Evolutionary conservation across 2,797 vertebrate genomes (phyloP).

Genomic region (Phalloptychus januarius): DNA sequence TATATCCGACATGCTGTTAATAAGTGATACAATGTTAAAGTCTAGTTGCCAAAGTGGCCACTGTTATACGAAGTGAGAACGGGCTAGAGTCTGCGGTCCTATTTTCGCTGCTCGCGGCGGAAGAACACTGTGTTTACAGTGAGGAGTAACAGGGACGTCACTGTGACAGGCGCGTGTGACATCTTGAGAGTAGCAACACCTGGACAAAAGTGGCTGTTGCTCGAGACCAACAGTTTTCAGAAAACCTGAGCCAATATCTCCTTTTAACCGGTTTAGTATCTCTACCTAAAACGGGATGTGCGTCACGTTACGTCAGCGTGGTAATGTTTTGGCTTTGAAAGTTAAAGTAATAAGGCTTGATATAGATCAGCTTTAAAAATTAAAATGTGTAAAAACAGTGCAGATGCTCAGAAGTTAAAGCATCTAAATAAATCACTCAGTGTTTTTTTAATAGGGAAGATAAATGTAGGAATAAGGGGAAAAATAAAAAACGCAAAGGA

Average conservation of each 20-base stretch:
- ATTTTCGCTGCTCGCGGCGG: constrained; percentile 66
- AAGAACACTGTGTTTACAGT: constrained; percentile 81
- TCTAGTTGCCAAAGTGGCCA: too few species aligned
- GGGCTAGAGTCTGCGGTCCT: constrained; percentile 45
- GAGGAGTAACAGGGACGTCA: constrained; percentile 54
- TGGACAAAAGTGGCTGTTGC: background rate
- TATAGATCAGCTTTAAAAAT: background rate
- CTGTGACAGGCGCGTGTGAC: constrained; percentile 48
- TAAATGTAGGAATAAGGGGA: background rate
- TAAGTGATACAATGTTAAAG: background rate
- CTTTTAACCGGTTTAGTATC: background rate
- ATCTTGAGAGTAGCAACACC: background rate
- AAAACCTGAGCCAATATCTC: background rate
- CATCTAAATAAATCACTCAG: background rate
- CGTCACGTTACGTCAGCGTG: constrained; percentile 60
- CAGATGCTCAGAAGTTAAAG: background rate
- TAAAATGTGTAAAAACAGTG: background rate
- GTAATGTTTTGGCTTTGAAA: constrained; percentile 35
- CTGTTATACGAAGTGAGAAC: background rate
- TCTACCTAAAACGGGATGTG: background rate
- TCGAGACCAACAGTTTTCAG: background rate
- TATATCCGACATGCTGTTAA: background rate
- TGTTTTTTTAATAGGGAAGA: background rate
- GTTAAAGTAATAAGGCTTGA: constrained; percentile 58
- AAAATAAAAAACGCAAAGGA: background rate